Evolutionary conservation across 2,888 invertebrate species (phyloP), one percentile per base, ranked within the genome.

Genomic region (Cantharis lateralis): DNA sequence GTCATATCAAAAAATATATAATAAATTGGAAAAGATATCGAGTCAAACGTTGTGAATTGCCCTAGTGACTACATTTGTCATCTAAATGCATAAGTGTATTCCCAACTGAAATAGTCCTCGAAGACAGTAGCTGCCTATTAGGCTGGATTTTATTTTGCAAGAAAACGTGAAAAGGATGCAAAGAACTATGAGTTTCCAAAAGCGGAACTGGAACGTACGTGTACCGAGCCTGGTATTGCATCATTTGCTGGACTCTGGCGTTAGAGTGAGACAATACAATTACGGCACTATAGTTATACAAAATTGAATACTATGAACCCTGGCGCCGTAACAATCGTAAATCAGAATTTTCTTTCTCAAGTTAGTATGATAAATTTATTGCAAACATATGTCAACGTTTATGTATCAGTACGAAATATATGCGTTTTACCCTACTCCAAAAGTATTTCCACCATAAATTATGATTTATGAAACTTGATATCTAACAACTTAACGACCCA

Each of bases 351-450:
- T 78, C 74, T 78, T 80, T 78, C 79, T 78, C 76, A 78, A 79
- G 78, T 76, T 76, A 74, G 77, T 73, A 74, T 79, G 80, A 80
- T 79, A 79, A 80, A 80, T 80, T 80, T 80, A 80, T 80, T 77
- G 77, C 79, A 62, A 75, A 78, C 80, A 78, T 80, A 80, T 77
- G 80, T 79, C 80, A 79, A 79, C 80, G 77, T 79, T 77, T 75
- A 78, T 78, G 76, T 79, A 79, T 80, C 79, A 78, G 73, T 74
- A 69, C 69, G 73, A 80, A 79, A 78, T 80, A 76, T 78, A 76
- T 77, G 72, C 73, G 72, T 73, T 70, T 68, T 48, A 70, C 48
- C 76, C 71, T 68, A 28, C 48, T 64, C 24, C 73, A 68, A 70
- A 62, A 74, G 71, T 77, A 77, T 74, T 77, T 77, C 71, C 15